Conservation (phyloP, 1,140 invertebrate genomes). For the Drosophila ficusphila region DNA sequence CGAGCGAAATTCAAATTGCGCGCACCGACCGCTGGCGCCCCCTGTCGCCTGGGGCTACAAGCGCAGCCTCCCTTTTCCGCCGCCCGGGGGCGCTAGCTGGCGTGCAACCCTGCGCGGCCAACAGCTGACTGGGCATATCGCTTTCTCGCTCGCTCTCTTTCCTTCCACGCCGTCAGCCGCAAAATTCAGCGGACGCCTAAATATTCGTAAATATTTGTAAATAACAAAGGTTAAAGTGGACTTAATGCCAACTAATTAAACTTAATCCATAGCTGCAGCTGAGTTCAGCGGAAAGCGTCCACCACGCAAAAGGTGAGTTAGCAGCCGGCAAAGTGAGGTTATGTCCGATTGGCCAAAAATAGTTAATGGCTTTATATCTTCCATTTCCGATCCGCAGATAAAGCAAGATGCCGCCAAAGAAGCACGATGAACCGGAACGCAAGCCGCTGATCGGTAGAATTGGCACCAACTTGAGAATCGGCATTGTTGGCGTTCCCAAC, state of each 20-base stretch:
- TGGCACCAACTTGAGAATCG: conserved; percentile 98
- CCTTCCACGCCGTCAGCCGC: conserved; percentile 51
- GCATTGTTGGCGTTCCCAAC: conserved; percentile 96
- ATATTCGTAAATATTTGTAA: conserved; percentile 41
- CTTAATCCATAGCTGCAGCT: conserved; percentile 6
- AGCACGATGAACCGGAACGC: conserved; percentile 94
- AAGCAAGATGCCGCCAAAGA: conserved; percentile 95
- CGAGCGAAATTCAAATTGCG: conserved; percentile 15
- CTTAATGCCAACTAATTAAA: background rate
- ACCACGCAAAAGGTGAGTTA: conserved; percentile 3
- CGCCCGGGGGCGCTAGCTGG: conserved; percentile 13
- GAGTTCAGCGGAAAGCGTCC: conserved; percentile 7
- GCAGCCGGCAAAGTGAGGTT: conserved; percentile 34
- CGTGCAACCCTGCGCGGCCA: background rate
- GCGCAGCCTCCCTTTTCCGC: conserved; percentile 10
- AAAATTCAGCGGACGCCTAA: conserved; percentile 11
- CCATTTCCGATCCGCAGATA: conserved; percentile 3
- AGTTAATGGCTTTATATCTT: conserved; percentile 5
- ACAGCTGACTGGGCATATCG: conserved; percentile 11
- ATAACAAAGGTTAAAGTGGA: background rate
- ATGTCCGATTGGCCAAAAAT: conserved; percentile 22
- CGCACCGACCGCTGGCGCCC: conserved; percentile 13
- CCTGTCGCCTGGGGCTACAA: conserved; percentile 5
- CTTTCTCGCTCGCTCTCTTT: conserved; percentile 36
- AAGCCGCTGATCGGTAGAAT: conserved; percentile 98